These are phyloP conservation scores for Nothura maculosa DNA, from an alignment of 2,797 vertebrate species.

Conservation along the genomic window DNA sequence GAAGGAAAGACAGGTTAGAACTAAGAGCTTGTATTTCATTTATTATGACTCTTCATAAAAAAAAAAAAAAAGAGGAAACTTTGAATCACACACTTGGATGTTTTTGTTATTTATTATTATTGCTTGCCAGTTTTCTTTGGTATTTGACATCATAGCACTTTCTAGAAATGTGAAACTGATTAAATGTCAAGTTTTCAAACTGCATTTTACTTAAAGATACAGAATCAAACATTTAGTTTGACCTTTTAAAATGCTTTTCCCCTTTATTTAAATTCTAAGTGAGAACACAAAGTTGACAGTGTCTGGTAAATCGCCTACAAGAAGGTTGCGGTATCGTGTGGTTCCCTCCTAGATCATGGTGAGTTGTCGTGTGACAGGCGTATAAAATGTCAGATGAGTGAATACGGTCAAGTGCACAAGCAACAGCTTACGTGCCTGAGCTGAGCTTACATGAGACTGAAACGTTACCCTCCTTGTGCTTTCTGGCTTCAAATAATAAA, in stretches of 20 bases:
- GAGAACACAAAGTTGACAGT: not conserved
- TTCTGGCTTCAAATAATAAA: not conserved
- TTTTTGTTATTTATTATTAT: not conserved
- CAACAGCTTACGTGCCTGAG: not conserved
- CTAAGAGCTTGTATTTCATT: not conserved
- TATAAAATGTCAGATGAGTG: not conserved
- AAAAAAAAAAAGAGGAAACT: not conserved
- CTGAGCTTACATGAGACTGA: not conserved
- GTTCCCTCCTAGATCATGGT: not conserved
- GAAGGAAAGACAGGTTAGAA: not conserved
- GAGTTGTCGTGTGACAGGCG: not conserved
- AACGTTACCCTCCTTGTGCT: not conserved
- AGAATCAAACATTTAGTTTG: not conserved
- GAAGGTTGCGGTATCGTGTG: not conserved
- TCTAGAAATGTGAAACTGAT: not conserved
- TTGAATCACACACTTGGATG: not conserved
- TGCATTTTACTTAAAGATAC: not conserved
- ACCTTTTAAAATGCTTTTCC: not conserved
- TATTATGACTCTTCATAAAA: not conserved
- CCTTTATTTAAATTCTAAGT: not conserved
- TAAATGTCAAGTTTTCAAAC: not conserved
- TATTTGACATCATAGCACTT: not conserved
- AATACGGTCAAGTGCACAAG: not conserved
- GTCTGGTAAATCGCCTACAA: not conserved
- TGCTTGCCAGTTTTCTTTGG: not conserved